Evolutionary conservation across 2,797 vertebrate genomes (phyloP).

Genomic region (Anas bernieri): DNA sequence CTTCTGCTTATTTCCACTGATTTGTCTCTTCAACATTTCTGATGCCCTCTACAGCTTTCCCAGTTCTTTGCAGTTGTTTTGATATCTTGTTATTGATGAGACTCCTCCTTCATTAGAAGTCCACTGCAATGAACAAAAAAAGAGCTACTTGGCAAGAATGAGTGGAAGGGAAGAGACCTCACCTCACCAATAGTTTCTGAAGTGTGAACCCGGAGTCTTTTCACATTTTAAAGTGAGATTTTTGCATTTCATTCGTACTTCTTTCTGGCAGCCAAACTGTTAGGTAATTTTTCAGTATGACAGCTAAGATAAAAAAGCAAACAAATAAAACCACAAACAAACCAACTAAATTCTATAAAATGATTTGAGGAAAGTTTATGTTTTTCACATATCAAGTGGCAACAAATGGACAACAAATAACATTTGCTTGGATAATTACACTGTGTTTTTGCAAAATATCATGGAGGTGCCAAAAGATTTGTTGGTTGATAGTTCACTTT

Average conservation of each 20-base stretch:
- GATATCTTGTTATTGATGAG: background rate
- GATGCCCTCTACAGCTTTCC: background rate
- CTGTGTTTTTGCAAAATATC: background rate
- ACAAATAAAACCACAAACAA: background rate
- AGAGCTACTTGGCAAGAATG: background rate
- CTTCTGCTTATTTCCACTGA: background rate
- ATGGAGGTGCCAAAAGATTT: background rate
- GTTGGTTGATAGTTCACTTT: background rate
- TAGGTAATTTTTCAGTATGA: background rate
- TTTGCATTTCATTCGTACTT: background rate
- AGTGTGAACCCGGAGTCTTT: background rate
- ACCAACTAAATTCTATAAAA: background rate
- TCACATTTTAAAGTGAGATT: background rate
- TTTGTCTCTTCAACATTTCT: background rate
- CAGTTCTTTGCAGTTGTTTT: background rate
- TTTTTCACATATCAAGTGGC: background rate
- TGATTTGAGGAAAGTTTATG: background rate
- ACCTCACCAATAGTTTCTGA: background rate
- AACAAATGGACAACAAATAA: background rate
- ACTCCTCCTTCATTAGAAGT: background rate
- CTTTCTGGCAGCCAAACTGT: background rate
- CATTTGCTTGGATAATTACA: background rate
- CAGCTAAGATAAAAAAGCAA: background rate
- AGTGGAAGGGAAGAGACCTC: background rate
- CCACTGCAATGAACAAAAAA: background rate